Evolutionary conservation across 2,888 invertebrate genomes (phyloP).

Genomic region (Drosophila falleni): DNA sequence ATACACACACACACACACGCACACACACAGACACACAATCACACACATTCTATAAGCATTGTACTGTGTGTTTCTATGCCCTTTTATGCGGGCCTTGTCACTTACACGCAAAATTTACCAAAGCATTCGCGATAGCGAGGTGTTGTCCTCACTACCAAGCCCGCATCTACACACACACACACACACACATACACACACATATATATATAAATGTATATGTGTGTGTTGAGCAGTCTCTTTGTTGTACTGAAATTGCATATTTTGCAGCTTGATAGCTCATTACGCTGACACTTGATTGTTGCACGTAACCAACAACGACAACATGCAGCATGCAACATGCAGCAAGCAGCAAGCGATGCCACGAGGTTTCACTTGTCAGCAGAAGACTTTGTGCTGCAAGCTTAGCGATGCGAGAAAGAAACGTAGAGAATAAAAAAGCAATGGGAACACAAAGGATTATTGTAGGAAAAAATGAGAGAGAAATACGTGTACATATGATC

Average conservation of each 20-base stretch:
- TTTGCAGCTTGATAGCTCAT: conserved; percentile 83
- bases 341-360: conserved; percentile 20
- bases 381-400: conserved; percentile 6
- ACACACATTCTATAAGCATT: conserved; percentile 52
- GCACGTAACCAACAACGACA: conserved; percentile 58
- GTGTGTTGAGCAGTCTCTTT: conserved; percentile 39
- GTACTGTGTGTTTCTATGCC: conserved; percentile 53
- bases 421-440: neutral
- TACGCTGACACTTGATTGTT: conserved; percentile 81
- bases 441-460: neutral
- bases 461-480: neutral
- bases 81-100: conserved; percentile 75
- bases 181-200: too few relatives aligned
- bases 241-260: conserved; percentile 78
- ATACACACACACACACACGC: conserved; percentile 28
- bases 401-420: conserved; percentile 32
- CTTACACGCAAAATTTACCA: conserved; percentile 80
- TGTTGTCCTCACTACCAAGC: conserved; percentile 47
- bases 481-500: neutral
- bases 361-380: conserved; percentile 41
- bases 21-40: conserved; percentile 28
- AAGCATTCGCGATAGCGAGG: conserved; percentile 71
- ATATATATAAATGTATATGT: conserved; percentile 10
- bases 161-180: conserved; percentile 43
- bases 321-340: conserved; percentile 21